phyloP scores from a whole-genome alignment of 1,140 invertebrate species.

The Leptoteleia sp. region DNA sequence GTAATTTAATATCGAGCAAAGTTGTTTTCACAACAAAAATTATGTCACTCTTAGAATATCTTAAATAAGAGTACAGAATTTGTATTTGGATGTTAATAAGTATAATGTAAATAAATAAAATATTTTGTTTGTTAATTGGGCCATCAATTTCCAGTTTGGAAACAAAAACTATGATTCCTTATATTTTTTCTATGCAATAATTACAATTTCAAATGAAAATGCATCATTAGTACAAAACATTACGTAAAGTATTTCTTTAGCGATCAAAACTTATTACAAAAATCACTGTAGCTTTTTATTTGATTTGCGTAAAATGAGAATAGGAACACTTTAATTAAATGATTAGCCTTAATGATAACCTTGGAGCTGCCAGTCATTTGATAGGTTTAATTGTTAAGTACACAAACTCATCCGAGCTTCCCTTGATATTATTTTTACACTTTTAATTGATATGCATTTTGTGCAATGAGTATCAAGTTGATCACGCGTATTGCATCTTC shows the following conservation, averaged over 20 bases:
- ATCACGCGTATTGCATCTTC: constrained; percentile 36
- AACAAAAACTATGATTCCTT: no score
- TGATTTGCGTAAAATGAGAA: constrained; percentile 42
- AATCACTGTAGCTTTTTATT: constrained; percentile 24
- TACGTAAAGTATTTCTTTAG: constrained; percentile 18
- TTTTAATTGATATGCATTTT: constrained; percentile 53
- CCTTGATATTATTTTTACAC: constrained; percentile 39
- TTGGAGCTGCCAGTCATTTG: constrained; percentile 42
- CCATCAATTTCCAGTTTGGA: no score
- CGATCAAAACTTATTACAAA: constrained; percentile 34
- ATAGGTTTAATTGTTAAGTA: constrained; percentile 36
- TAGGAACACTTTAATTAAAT: constrained; percentile 37
- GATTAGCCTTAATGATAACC: constrained; percentile 52
- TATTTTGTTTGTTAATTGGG: no score
- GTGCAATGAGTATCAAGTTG: constrained; percentile 26
- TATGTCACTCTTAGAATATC: no score
- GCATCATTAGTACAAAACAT: constrained; percentile 6
- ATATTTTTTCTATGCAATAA: no score
- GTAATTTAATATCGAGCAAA: no score
- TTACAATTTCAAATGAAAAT: background rate
- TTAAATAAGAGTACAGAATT: no score
- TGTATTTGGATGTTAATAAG: no score
- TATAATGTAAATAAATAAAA: no score
- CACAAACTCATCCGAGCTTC: constrained; percentile 25
- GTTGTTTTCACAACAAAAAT: no score